These are phyloP conservation scores for Pluvianellus socialis DNA, from an alignment of 2,113 vertebrate genomes.

Conservation along the genomic window DNA sequence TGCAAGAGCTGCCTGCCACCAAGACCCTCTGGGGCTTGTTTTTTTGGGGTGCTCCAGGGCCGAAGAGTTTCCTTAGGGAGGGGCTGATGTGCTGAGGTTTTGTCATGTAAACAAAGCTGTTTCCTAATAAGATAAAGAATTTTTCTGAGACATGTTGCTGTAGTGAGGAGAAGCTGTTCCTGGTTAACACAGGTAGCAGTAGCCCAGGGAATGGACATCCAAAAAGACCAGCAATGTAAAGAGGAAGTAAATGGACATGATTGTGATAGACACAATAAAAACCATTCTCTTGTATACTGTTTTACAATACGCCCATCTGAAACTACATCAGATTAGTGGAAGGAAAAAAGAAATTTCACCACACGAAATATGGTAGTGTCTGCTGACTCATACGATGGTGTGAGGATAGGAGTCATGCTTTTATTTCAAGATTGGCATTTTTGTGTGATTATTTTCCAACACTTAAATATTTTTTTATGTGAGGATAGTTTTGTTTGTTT, in stretches of 20 bases:
- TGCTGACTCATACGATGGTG: not conserved
- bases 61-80: not conserved
- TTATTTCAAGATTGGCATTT: not conserved
- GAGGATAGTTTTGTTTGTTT: not conserved
- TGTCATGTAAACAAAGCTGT: not conserved
- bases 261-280: not conserved
- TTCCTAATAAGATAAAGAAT: not conserved
- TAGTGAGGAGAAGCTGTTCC: not conserved
- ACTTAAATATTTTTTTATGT: not conserved
- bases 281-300: not conserved
- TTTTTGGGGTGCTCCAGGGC: accelerated
- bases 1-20: not conserved
- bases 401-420: not conserved
- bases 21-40: too few relatives aligned
- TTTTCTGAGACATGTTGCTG: not conserved
- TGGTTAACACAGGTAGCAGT: not conserved
- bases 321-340: not conserved
- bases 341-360: not conserved
- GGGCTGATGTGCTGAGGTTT: not conserved
- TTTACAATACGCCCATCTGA: not conserved
- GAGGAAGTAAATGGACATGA: not conserved
- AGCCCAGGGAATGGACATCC: not conserved
- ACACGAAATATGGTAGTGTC: not conserved
- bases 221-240: not conserved
- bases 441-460: not conserved